Evolutionary conservation across 2,888 invertebrate species (phyloP).

Genomic region (Crioceris asparagi): DNA sequence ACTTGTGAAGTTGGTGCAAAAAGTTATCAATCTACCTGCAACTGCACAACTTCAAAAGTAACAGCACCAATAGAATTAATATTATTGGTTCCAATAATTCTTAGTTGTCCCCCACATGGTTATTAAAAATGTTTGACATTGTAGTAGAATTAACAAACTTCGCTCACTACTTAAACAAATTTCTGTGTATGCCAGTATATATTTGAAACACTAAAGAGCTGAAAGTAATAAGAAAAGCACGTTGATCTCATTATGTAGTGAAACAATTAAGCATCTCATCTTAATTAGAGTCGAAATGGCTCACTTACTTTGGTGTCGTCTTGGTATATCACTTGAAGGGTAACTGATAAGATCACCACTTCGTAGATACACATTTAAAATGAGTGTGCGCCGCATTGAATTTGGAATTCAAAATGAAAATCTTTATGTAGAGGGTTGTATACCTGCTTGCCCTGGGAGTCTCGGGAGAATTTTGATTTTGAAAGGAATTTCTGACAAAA

Average conservation of each 20-base stretch:
- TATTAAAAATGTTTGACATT: background rate
- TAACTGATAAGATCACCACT: constrained; percentile 27
- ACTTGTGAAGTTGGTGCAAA: too few species aligned
- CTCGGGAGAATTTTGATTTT: too few species aligned
- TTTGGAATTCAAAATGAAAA: constrained; percentile 30
- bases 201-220: too few species aligned
- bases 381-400: constrained; percentile 32
- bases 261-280: constrained; percentile 35
- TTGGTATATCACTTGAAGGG: constrained; percentile 29
- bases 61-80: too few species aligned
- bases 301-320: constrained; percentile 31
- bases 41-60: too few species aligned
- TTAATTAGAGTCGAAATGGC: constrained; percentile 34
- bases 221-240: constrained; percentile 21
- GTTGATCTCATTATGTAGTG: constrained; percentile 22
- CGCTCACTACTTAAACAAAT: too few species aligned
- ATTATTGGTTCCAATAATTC: too few species aligned
- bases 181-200: too few species aligned
- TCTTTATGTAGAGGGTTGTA: too few species aligned
- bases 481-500: too few species aligned
- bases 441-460: too few species aligned
- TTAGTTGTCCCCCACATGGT: background rate
- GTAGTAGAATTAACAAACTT: background rate
- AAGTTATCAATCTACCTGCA: too few species aligned
- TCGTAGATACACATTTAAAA: constrained; percentile 28